These are phyloP conservation scores for Porphyrio hochstetteri DNA, from an alignment of 2,113 vertebrate genomes.

Conservation along the genomic window DNA sequence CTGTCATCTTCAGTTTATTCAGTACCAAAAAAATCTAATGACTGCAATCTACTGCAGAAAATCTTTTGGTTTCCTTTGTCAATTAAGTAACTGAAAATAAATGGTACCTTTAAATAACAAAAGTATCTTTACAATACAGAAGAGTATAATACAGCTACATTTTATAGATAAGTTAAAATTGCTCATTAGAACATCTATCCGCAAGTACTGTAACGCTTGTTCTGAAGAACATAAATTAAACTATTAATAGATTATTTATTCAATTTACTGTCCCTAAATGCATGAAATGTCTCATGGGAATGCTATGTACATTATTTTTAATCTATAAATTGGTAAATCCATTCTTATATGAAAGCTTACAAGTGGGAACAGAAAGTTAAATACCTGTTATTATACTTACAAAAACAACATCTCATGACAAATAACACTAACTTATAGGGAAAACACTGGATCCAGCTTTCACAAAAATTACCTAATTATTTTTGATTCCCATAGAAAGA, in stretches of 20 bases:
- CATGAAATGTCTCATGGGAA: not conserved
- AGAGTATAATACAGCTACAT: not conserved
- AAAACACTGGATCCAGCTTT: not conserved
- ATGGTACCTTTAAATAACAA: not conserved
- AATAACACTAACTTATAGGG: not conserved
- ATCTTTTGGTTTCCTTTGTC: not conserved
- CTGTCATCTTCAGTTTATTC: not conserved
- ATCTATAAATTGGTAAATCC: not conserved
- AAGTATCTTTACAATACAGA: not conserved
- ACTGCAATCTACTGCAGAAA: not conserved
- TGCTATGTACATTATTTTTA: not conserved
- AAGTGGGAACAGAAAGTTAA: not conserved
- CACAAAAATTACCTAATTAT: not conserved
- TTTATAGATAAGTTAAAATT: not conserved
- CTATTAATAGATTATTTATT: not conserved
- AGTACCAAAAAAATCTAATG: not conserved
- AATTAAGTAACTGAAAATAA: not conserved
- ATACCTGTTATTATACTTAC: not conserved
- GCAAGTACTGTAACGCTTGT: fast-evolving
- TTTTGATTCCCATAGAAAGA: not conserved
- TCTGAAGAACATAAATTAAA: not conserved
- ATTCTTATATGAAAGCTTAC: not conserved
- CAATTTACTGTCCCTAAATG: not conserved
- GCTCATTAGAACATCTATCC: not conserved
- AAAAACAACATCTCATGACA: not conserved